These are phyloP conservation scores for Asbolus verrucosus DNA, from an alignment of 1,140 invertebrate species.

Conservation along the genomic window DNA sequence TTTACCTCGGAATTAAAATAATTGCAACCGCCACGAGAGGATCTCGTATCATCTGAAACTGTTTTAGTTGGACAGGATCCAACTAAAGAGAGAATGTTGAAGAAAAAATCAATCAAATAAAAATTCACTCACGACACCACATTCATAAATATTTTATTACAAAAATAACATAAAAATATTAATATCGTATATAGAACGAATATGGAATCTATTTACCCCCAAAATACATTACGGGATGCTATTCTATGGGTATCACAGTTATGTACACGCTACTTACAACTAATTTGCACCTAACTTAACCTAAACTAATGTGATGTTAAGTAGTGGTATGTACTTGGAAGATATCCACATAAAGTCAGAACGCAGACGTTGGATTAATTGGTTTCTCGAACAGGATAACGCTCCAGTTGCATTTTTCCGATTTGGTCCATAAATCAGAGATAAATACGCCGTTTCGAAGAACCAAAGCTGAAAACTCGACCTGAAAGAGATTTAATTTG, in stretches of 20 bases:
- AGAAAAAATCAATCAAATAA: neutral
- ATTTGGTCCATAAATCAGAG: neutral
- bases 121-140: neutral
- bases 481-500: no score
- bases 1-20: no score
- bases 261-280: constrained; percentile 44
- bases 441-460: neutral
- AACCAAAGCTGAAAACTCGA: no score
- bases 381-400: neutral
- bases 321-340: constrained; percentile 6
- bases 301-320: constrained; percentile 13
- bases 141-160: constrained; percentile 30
- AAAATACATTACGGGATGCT: constrained; percentile 8
- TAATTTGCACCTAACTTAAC: neutral
- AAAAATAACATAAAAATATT: constrained; percentile 29
- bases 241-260: constrained; percentile 49
- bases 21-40: no score
- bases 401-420: constrained; percentile 2
- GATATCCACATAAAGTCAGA: constrained; percentile 12
- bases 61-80: neutral
- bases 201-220: constrained; percentile 1
- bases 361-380: neutral
- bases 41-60: no score
- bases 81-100: no score
- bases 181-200: neutral